Percentiles rank a stretch among this genome's conserved stretches.
Evolutionary conservation across 2,888 invertebrate species (phyloP).

Genomic region (Pachliopta kotzebuea): DNA sequence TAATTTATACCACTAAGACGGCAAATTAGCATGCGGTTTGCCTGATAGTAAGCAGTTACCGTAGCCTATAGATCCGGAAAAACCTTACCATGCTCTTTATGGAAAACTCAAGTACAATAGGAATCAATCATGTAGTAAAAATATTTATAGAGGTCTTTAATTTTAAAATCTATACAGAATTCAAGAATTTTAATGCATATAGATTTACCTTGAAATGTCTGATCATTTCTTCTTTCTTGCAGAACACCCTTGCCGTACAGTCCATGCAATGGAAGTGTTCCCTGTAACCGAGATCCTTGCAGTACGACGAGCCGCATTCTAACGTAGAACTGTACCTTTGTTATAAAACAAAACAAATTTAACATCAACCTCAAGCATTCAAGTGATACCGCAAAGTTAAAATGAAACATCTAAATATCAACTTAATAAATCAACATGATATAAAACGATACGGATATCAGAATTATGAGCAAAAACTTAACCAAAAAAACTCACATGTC

Average conservation of each 20-base stretch:
- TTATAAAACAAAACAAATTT: neutral
- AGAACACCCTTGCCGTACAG: slow-evolving; percentile 90
- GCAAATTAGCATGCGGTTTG: too few relatives aligned
- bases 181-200: neutral
- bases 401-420: neutral
- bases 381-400: neutral
- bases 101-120: too few relatives aligned
- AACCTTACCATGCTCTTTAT: too few relatives aligned
- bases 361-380: neutral
- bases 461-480: slow-evolving; percentile 15
- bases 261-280: slow-evolving; percentile 97
- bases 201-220: slow-evolving; percentile 89
- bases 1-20: too few relatives aligned
- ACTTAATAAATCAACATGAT: neutral
- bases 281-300: slow-evolving; percentile 93
- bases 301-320: slow-evolving; percentile 92
- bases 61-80: too few relatives aligned
- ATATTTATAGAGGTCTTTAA: too few relatives aligned
- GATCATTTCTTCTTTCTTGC: slow-evolving; percentile 99
- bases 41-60: too few relatives aligned
- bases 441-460: slow-evolving; percentile 17
- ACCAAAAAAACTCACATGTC: slow-evolving; percentile 18
- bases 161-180: too few relatives aligned
- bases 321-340: slow-evolving; percentile 86
- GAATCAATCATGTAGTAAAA: too few relatives aligned